Conservation (phyloP, 92 coral and sea anemone species). For the Phenganax marumi region DNA sequence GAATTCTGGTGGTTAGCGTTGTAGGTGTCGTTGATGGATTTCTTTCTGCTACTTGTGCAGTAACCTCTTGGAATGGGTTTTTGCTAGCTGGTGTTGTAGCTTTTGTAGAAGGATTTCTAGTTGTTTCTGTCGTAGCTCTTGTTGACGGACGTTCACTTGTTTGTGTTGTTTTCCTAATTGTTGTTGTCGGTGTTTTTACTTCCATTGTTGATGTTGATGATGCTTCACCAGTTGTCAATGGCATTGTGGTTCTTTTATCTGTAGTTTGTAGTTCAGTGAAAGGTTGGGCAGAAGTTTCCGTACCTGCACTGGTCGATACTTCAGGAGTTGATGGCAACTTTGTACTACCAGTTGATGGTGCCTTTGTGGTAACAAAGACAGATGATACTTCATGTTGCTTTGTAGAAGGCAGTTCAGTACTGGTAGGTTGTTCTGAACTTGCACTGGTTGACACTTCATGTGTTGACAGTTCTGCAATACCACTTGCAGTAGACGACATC, state of each 20-base stretch:
- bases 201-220: background rate
- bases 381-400: background rate
- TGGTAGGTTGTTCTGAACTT: no score
- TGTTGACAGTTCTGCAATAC: no score
- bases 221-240: background rate
- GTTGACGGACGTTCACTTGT: background rate
- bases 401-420: no score
- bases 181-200: background rate
- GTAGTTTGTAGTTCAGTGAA: constrained; percentile 19
- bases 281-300: background rate
- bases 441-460: no score
- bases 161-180: background rate
- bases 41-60: background rate
- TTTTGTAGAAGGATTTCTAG: background rate
- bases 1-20: no score
- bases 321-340: constrained; percentile 23
- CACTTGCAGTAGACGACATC: background rate
- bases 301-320: constrained; percentile 16
- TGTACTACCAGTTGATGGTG: constrained; percentile 43
- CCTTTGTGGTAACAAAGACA: constrained; percentile 1
- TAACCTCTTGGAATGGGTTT: no score
- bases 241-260: constrained; percentile 10
- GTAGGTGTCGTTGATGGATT: background rate
- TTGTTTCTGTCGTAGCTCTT: constrained; percentile 22
- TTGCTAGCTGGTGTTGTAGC: no score